Percentiles rank a stretch among this genome's conserved stretches.
These are phyloP conservation scores for Luidia sarsii DNA, from an alignment of 53 echinoderm and acorn worm species.

Conservation along the genomic window DNA sequence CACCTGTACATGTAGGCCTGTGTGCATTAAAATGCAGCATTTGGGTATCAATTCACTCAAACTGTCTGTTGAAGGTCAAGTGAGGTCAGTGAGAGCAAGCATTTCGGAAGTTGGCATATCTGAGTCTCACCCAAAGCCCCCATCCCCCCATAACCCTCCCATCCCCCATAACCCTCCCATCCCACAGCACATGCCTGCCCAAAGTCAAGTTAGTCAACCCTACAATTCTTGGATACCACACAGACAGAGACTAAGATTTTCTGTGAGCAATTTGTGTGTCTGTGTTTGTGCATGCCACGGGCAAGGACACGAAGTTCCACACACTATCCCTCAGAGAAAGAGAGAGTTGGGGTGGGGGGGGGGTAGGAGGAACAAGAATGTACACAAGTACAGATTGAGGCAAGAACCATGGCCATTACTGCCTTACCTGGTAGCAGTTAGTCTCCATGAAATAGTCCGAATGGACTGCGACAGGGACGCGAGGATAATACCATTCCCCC, in stretches of 20 bases:
- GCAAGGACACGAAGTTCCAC: background rate
- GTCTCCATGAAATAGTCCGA: slow-evolving; percentile 41
- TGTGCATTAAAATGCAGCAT: too few species aligned
- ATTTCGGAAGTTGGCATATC: too few species aligned
- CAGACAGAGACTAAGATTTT: too few species aligned
- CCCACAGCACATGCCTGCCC: too few species aligned
- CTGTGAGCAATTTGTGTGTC: too few species aligned
- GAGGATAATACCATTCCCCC: slow-evolving; percentile 56
- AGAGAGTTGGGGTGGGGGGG: too few species aligned
- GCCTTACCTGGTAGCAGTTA: slow-evolving; percentile 43
- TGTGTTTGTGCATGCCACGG: too few species aligned
- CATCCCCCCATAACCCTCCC: too few species aligned
- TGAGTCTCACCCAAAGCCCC: too few species aligned
- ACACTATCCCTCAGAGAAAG: background rate
- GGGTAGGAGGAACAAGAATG: background rate
- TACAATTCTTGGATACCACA: too few species aligned
- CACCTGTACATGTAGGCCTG: background rate
- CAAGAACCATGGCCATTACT: background rate
- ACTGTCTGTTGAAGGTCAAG: background rate
- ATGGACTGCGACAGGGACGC: slow-evolving; percentile 22
- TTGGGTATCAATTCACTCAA: background rate
- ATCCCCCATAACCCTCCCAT: too few species aligned
- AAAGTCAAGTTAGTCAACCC: too few species aligned
- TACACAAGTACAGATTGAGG: background rate
- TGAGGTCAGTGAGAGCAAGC: slow-evolving; percentile 26